A percentile compares a stretch with the other conserved stretches of the same genome.
phyloP scores from a whole-genome alignment of 2,888 invertebrate species.

The Hofmannophila pseudospretella region DNA sequence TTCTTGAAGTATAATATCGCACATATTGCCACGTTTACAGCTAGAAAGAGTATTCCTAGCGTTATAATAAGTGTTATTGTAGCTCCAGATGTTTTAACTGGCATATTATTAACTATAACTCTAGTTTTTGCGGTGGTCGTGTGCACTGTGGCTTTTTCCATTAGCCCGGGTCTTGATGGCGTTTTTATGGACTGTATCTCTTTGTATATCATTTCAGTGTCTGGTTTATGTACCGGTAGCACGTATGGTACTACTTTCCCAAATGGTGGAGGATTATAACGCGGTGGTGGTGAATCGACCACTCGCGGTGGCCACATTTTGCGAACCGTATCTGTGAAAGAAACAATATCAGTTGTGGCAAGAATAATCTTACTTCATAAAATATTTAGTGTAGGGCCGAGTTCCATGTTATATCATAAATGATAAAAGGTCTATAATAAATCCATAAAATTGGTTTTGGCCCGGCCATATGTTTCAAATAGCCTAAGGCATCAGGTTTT shows the following conservation, averaged over 20 bases:
- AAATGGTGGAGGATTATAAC: constrained; percentile 39
- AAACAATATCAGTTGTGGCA: constrained; percentile 4
- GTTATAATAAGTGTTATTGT: constrained; percentile 81
- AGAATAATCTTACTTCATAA: background rate
- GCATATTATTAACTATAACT: constrained; percentile 26
- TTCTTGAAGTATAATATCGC: constrained; percentile 82
- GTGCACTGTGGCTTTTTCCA: constrained; percentile 40
- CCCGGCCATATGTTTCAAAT: constrained; percentile 1
- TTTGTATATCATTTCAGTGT: constrained; percentile 49
- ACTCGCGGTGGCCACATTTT: constrained; percentile 47
- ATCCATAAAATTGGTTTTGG: constrained; percentile 1
- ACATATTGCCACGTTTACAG: constrained; percentile 85
- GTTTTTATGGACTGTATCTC: constrained; percentile 63
- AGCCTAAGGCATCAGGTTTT: background rate
- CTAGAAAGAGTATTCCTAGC: constrained; percentile 83
- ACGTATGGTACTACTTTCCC: constrained; percentile 39
- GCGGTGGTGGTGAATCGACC: constrained; percentile 31
- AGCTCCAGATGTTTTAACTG: constrained; percentile 76
- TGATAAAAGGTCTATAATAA: constrained; percentile 1
- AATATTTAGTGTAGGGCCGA: too few relatives aligned
- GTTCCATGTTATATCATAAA: background rate
- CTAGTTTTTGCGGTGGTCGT: constrained; percentile 44
- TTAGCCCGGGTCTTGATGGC: constrained; percentile 46
- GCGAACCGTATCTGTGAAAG: constrained; percentile 43
- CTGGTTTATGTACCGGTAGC: constrained; percentile 23